Base-by-base conservation (phyloP, 30 jellyfish, hydroid and myxozoan genomes). In the Turritopsis rubra region DNA sequence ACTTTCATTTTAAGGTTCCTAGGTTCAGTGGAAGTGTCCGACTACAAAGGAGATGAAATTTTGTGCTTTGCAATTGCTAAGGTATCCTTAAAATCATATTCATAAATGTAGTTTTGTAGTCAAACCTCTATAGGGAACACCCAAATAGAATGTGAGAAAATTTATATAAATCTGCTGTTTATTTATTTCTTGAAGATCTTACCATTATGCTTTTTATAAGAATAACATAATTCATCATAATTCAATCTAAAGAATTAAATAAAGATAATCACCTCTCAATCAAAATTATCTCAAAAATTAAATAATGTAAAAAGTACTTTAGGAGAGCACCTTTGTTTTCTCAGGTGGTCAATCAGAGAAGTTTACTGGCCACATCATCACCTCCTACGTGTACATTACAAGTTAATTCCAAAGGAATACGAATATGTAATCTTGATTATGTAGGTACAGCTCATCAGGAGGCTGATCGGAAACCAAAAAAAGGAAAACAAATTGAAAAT, bases 11-110 rank as follows among this genome's bases (percentile, higher is more conserved):
- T 71, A 41, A 91, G 97, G 88, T 91, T 91, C 73, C 95, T 91
- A 17, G 97, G 97, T 1, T 91, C 97, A 29, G 97, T 91, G 7
- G 97, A 91, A 83, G 97, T 91, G 24, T 90, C 94, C 18, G 96
- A 91, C 68, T 87, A 72, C 84, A 91, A 91, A 83, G 97, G 97
- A 30, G 97, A 91, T 78, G 97, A 91, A 22, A 75, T 91, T 16
- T 66, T 91, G 52, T 81, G 94, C 28, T 87, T 75, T 86, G 97
- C 97, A 0, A 91, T 91, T 30, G 95, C 97, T 21, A 91, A 91
- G 91, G 97, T 91, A 66, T 16, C 18, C 18, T 26, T 26, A 24
- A n/a, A n/a, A n/a, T n/a, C n/a, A n/a, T n/a, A n/a, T n/a, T n/a
- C n/a, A n/a, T n/a, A n/a, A n/a, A n/a, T n/a, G n/a, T n/a, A n/a